phyloP scores from a whole-genome alignment of 2,797 vertebrate species.

The Myotis vivesi region DNA sequence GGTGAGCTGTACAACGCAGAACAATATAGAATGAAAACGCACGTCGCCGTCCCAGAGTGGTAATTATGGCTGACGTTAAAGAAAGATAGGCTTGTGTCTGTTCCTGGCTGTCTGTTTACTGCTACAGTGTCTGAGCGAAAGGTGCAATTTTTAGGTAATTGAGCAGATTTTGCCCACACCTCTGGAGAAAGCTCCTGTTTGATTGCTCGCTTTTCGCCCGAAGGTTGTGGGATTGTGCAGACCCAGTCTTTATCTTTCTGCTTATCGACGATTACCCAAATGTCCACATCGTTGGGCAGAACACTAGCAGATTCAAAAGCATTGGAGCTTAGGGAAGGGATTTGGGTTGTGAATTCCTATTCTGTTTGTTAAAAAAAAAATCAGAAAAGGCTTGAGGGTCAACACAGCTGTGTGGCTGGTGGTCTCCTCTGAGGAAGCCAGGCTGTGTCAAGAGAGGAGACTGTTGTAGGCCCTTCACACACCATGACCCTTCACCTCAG shows the following conservation, averaged over 20 bases:
- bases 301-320: constrained; percentile 56
- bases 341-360: constrained; percentile 74
- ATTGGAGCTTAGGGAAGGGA: constrained; percentile 66
- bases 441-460: constrained; percentile 69
- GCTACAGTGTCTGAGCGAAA: not conserved
- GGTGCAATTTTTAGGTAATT: not conserved
- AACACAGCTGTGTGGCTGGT: constrained; percentile 72
- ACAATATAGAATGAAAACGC: not conserved
- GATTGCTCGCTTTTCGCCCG: not conserved
- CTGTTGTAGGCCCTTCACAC: constrained; percentile 69
- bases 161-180: constrained; percentile 1
- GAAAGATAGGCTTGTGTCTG: not conserved
- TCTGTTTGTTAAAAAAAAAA: constrained; percentile 73
- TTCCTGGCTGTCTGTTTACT: not conserved
- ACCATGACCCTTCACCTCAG: constrained; percentile 51
- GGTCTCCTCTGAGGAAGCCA: constrained; percentile 67
- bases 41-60: rapidly evolving
- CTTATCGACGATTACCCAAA: constrained; percentile 29
- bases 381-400: constrained; percentile 71
- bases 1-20: not conserved
- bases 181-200: not conserved
- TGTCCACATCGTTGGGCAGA: constrained; percentile 59
- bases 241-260: constrained; percentile 62
- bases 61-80: not conserved
- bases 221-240: constrained; percentile 27